phyloP scores from a whole-genome alignment of 2,888 invertebrate species.

The Schizotus pectinicornis region DNA sequence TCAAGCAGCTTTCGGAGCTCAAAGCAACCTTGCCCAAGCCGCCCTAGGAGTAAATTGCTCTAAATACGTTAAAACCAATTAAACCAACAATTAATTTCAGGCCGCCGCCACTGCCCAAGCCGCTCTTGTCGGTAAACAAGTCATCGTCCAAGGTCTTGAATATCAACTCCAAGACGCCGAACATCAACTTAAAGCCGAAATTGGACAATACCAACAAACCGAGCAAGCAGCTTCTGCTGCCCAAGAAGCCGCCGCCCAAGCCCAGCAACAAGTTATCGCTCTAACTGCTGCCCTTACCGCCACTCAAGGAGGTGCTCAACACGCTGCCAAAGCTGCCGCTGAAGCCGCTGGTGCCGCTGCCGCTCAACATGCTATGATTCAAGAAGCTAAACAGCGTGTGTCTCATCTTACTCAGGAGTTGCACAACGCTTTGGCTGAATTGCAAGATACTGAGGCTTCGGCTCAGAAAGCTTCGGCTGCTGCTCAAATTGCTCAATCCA shows the following conservation, averaged over 20 bases:
- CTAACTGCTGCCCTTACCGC: conserved; percentile 69
- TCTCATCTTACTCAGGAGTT: conserved; percentile 69
- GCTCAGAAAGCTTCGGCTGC: conserved; percentile 69
- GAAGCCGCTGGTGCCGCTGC: conserved; percentile 74
- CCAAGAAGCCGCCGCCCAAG: conserved; percentile 72
- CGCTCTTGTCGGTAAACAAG: conserved; percentile 67
- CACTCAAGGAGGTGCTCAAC: conserved; percentile 66
- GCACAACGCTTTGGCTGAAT: conserved; percentile 69
- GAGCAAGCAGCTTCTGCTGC: conserved; percentile 71
- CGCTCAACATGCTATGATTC: conserved; percentile 75
- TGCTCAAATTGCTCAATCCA: conserved; percentile 73
- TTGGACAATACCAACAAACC: conserved; percentile 73
- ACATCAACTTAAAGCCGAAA: conserved; percentile 68
- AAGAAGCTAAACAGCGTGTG: conserved; percentile 70
- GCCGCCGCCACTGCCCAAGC: conserved; percentile 60
- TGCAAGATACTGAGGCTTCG: conserved; percentile 72
- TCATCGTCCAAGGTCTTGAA: conserved; percentile 60
- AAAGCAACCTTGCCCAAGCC: conserved; percentile 74
- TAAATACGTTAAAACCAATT: not conserved
- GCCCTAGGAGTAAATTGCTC: conserved; percentile 59
- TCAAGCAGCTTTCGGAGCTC: conserved; percentile 76
- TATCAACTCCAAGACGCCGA: conserved; percentile 74
- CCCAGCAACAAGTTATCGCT: conserved; percentile 69
- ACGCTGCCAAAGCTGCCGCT: conserved; percentile 70
- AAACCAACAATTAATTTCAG: not conserved